Evolutionary conservation across 2,888 invertebrate genomes (phyloP), one percentile per base, ranked within the genome.

Genomic region (Cetonia aurata): DNA sequence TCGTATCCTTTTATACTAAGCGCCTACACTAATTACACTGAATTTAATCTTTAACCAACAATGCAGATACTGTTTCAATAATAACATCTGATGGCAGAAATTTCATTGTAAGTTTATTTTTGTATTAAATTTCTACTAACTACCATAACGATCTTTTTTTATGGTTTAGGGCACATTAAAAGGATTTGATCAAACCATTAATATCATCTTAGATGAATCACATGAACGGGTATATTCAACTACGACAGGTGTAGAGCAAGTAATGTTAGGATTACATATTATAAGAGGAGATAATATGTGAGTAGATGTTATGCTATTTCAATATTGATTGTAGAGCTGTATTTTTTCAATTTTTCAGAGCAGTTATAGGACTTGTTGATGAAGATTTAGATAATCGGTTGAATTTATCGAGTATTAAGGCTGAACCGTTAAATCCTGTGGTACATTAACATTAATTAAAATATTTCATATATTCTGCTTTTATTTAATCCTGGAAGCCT

Each of bases 171-270:
- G 99, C 55, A 96, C 96, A 0, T 85, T 99, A 73, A 98, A 98
- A 85, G 99, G 99, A 37, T 99, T 98, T 85, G 99, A 99, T 86
- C 99, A 99, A 86, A 96, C 98, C n/a, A 96, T 99, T 76, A 99
- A 99, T 83, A 89, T 99, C 75, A 98, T 99, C 79, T 86, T 99
- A 75, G 98, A 99, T 82, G 99, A 99, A 85, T 97, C 98, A 42
- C 98, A 98, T 82, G 99, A 99, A 85, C 88, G 99, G 79, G 98
- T 99, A n/a, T 99, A 96, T 85, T 98, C 96, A 59, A 91, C 93
- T 9, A 91, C 93, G 0, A 90, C 93, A 76, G 99, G 99, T 37
- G 95, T 99, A 42, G 96, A 96, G 80, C 95, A 96, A 85, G 98
- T 99, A 70, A 95, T 97, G 70, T 88, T 99, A 53, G 99, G 99